Percentiles rank a stretch among this genome's conserved stretches.
Evolutionary conservation across 64 coral and sea anemone species (phyloP).

Genomic region (Actinia tenebrosa): DNA sequence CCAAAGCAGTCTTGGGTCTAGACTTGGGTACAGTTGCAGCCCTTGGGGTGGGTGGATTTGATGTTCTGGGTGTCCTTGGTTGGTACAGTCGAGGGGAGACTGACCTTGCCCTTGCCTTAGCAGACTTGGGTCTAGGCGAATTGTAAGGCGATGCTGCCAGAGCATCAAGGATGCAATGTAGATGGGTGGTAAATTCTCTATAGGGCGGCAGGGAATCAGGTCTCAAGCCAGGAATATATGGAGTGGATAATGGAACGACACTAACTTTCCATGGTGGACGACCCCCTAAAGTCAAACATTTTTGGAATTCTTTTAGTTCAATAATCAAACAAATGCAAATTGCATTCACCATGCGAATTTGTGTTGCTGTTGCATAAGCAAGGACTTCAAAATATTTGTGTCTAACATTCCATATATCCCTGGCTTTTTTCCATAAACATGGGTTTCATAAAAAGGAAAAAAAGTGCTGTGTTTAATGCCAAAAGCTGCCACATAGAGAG

Average conservation of each 20-base stretch:
- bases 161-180: slow-evolving; percentile 84
- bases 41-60: slow-evolving; percentile 41
- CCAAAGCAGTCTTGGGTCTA: slow-evolving; percentile 71
- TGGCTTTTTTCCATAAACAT: slow-evolving; percentile 35
- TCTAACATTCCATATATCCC: slow-evolving; percentile 43
- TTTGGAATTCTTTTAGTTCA: slow-evolving; percentile 35
- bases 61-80: slow-evolving; percentile 54
- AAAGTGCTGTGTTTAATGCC: neutral
- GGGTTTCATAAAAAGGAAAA: neutral
- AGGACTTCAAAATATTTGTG: slow-evolving; percentile 32
- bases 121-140: slow-evolving; percentile 31
- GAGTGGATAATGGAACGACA: slow-evolving; percentile 52
- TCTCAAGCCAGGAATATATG: slow-evolving; percentile 94
- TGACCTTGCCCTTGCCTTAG: slow-evolving; percentile 53
- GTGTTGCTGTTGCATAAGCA: slow-evolving; percentile 48
- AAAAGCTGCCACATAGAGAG: neutral
- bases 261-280: slow-evolving; percentile 54
- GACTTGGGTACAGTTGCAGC: neutral
- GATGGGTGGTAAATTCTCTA: slow-evolving; percentile 79
- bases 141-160: slow-evolving; percentile 41
- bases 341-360: neutral
- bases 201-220: slow-evolving; percentile 53
- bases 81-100: slow-evolving; percentile 74
- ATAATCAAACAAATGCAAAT: slow-evolving; percentile 46
- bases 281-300: slow-evolving; percentile 51